phyloP scores from a whole-genome alignment of 1,140 invertebrate genomes.

The Magallana angulata region DNA sequence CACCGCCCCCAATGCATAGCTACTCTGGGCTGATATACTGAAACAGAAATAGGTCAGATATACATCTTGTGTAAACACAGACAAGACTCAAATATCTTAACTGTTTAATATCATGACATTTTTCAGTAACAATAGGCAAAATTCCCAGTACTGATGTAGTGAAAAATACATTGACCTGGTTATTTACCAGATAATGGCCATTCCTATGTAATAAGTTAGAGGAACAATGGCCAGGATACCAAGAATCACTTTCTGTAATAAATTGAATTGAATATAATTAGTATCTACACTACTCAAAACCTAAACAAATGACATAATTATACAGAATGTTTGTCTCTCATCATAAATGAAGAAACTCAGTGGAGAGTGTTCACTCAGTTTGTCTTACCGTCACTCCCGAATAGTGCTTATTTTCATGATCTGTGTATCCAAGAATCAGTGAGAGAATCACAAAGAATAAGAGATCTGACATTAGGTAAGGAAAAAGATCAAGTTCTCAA shows the following conservation, averaged over 20 bases:
- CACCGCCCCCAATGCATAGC: constrained; percentile 74
- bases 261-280: too few species aligned
- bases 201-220: constrained; percentile 76
- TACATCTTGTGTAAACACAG: too few species aligned
- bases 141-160: too few species aligned
- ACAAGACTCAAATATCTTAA: not conserved
- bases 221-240: constrained; percentile 74
- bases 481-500: constrained; percentile 29
- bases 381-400: constrained; percentile 66
- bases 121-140: not conserved
- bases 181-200: constrained; percentile 74
- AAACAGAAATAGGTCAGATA: not conserved
- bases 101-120: not conserved
- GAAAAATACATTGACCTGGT: not conserved
- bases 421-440: constrained; percentile 68
- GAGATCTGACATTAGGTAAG: constrained; percentile 69
- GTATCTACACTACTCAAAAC: too few species aligned
- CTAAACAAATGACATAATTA: too few species aligned
- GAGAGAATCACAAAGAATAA: constrained; percentile 73
- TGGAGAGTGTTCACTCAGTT: too few species aligned
- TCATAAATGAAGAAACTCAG: too few species aligned
- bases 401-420: constrained; percentile 66
- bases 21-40: constrained; percentile 77
- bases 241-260: constrained; percentile 75
- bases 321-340: too few species aligned